Evolutionary conservation across 2,888 invertebrate species (phyloP).

Genomic region (Sarcophaga caerulescens): DNA sequence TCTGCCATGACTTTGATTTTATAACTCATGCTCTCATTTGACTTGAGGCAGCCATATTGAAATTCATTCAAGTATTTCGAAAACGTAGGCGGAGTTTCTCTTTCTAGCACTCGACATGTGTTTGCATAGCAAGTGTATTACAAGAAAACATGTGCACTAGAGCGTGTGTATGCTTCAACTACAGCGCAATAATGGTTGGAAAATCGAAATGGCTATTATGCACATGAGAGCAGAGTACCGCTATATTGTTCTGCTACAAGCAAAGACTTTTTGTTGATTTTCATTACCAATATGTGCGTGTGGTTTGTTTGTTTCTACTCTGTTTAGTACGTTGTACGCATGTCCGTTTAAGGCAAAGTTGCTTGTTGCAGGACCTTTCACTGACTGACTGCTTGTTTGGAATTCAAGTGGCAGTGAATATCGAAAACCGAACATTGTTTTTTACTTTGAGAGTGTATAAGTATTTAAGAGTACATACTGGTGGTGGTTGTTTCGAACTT

Average conservation of each 20-base stretch:
- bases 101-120: neutral
- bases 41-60: conserved; percentile 78
- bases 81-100: conserved; percentile 77
- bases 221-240: conserved; percentile 26
- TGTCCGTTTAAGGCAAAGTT: conserved; percentile 37
- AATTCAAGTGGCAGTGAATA: conserved; percentile 38
- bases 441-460: neutral
- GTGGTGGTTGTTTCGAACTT: conserved; percentile 71
- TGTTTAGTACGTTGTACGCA: conserved; percentile 41
- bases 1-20: conserved; percentile 3
- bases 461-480: conserved; percentile 12
- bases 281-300: neutral
- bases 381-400: conserved; percentile 57
- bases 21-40: conserved; percentile 20
- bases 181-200: conserved; percentile 14
- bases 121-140: neutral
- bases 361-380: conserved; percentile 53
- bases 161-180: neutral
- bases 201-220: conserved; percentile 17
- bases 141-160: conserved; percentile 17
- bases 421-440: conserved; percentile 25
- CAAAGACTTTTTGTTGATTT: conserved; percentile 7
- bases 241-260: neutral
- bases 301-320: neutral
- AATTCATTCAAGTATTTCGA: conserved; percentile 80